Conservation (phyloP, 2,113 vertebrate species). For the Nematolebias whitei region DNA sequence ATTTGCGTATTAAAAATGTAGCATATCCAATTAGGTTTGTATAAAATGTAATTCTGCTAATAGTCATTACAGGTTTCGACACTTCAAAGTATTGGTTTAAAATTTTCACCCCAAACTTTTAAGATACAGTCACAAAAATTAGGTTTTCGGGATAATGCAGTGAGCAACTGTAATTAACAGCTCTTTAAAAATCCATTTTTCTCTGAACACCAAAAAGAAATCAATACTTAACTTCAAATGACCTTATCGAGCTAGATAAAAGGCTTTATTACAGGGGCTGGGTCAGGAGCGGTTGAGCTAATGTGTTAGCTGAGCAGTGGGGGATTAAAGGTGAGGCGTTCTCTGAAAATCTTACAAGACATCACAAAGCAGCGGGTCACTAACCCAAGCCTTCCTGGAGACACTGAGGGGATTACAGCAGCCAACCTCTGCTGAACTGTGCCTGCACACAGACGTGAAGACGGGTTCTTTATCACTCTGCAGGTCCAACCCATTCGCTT, state of each 20-base stretch:
- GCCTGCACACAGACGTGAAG: conserved; percentile 74
- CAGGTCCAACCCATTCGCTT: conserved; percentile 71
- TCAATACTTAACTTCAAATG: conserved; percentile 81
- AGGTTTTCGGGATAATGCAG: conserved; percentile 66
- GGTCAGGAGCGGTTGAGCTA: conserved; percentile 75
- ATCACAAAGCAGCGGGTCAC: conserved; percentile 78
- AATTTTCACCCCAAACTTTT: conserved; percentile 27
- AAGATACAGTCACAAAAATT: conserved; percentile 63
- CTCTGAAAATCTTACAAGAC: conserved; percentile 80
- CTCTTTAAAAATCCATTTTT: conserved; percentile 81
- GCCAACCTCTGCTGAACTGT: conserved; percentile 80
- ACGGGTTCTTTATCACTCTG: conserved; percentile 89
- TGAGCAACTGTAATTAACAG: conserved; percentile 79
- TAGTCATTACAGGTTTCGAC: neutral
- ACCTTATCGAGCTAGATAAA: conserved; percentile 78
- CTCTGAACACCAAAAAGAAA: conserved; percentile 78
- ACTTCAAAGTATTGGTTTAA: conserved; percentile 26
- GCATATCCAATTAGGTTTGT: no score
- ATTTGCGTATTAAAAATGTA: no score
- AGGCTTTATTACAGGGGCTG: conserved; percentile 75
- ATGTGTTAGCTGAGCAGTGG: conserved; percentile 74
- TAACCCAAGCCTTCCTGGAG: conserved; percentile 77
- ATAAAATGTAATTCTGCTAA: no score
- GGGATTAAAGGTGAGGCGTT: conserved; percentile 80
- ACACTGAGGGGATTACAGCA: conserved; percentile 81